These are phyloP conservation scores for Sebastes reedi DNA, from an alignment of 2,797 vertebrate species.

Conservation along the genomic window DNA sequence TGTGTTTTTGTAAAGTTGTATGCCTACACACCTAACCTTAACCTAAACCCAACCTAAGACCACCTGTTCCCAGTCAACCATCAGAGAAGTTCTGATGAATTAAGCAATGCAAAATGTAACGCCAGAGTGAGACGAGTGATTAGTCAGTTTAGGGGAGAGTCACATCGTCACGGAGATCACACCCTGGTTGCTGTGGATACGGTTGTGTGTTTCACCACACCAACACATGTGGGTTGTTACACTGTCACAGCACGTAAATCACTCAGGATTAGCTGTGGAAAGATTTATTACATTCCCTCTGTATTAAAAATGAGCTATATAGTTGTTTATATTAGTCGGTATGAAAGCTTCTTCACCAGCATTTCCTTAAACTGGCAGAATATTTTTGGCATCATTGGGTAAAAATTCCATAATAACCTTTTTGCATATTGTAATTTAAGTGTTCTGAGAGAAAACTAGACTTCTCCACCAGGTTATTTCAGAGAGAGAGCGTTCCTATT, in stretches of 20 bases:
- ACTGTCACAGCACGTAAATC: not conserved
- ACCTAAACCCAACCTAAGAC: not conserved
- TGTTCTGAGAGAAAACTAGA: too few relatives aligned
- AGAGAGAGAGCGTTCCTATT: too few relatives aligned
- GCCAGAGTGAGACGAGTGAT: not conserved
- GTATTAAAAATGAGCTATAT: too few relatives aligned
- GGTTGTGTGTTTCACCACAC: not conserved
- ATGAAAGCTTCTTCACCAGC: not conserved
- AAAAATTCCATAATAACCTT: too few relatives aligned
- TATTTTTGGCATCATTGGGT: too few relatives aligned
- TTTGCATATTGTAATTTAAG: too few relatives aligned
- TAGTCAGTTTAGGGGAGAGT: conserved; percentile 17
- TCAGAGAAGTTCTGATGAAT: not conserved
- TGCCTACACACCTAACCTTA: not conserved
- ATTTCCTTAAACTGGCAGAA: not conserved
- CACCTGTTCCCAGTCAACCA: conserved; percentile 14
- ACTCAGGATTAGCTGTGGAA: not conserved
- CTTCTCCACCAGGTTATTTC: too few relatives aligned
- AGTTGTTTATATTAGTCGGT: not conserved
- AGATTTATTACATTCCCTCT: not conserved
- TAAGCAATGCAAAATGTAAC: not conserved
- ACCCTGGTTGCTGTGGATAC: conserved; percentile 7
- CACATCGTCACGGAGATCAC: not conserved
- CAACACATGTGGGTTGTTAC: not conserved
- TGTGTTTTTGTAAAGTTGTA: not conserved